A percentile compares a stretch with the other conserved stretches of the same genome.
Evolutionary conservation across 2,888 invertebrate species (phyloP).

Genomic region (Parthenolecanium corni): DNA sequence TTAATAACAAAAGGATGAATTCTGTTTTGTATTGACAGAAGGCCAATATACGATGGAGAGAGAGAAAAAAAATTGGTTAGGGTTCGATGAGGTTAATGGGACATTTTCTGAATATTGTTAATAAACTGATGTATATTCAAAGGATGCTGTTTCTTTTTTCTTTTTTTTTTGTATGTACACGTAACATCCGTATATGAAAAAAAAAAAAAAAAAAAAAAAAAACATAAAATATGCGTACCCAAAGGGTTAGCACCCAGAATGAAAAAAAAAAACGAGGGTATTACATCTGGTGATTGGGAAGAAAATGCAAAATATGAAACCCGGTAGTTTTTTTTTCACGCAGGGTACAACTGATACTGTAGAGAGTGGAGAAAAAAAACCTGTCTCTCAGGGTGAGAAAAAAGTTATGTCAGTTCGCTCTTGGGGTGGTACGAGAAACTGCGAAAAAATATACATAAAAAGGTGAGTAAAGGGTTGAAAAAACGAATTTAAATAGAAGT

Average conservation of each 20-base stretch:
- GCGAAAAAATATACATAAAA: constrained; percentile 25
- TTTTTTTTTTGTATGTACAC: constrained; percentile 21
- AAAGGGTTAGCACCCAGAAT: constrained; percentile 14
- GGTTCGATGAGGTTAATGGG: constrained; percentile 28
- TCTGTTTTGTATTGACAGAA: constrained; percentile 26
- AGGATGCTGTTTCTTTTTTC: constrained; percentile 24
- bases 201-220: constrained; percentile 18
- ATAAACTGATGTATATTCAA: constrained; percentile 29
- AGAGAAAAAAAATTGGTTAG: constrained; percentile 19
- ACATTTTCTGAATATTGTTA: constrained; percentile 29
- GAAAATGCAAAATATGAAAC: constrained; percentile 28
- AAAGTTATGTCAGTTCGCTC: constrained; percentile 27
- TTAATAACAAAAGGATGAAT: constrained; percentile 28
- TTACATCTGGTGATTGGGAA: constrained; percentile 26
- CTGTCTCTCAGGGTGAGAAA: constrained; percentile 27
- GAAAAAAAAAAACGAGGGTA: constrained; percentile 22
- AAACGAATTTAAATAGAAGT: constrained; percentile 27
- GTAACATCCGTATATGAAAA: constrained; percentile 20
- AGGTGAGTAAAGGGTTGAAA: constrained; percentile 26
- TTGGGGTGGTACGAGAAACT: constrained; percentile 23
- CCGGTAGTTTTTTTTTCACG: constrained; percentile 20
- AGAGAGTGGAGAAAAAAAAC: constrained; percentile 12
- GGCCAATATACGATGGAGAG: constrained; percentile 17
- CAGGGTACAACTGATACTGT: neutral
- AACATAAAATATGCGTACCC: constrained; percentile 21